Base-by-base conservation (phyloP, 2,113 vertebrate species). In the Ceuthmochares aereus region DNA sequence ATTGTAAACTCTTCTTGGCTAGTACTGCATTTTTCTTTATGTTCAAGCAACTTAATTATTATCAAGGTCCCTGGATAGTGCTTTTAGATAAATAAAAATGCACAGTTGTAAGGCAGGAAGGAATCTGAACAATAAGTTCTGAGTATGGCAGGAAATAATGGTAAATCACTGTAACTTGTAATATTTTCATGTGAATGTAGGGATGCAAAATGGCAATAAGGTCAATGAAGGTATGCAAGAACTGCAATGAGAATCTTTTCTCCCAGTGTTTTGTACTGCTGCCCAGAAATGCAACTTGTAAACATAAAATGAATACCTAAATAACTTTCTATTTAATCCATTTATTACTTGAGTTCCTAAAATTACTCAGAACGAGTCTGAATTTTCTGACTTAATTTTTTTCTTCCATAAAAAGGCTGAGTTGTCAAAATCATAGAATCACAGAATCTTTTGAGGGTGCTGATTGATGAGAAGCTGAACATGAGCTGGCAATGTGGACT, bases 31-130 rank as follows among this genome's bases (percentile, higher is more conserved):
- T 87, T 81, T 26, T 89, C 14, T 83, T 70, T 78, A 30, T 75
- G 32, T 92, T 89, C 80, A 89, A 81, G 83, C 12, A 87, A 87
- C 32, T 66, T 90, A 74, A 84, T 84, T 94, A 73, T 60, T 81
- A 52, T 84, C 78, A 72, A 51, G 43, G 60, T 12, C 32, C 32
- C 45, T 63, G 23, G 23, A 27, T 74, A 72, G 20, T 75, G 55
- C 64, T 94, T 95, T 95, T 60, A 91, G 30, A 43, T 67, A 91
- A 93, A 84, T 34, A 89, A 66, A 89, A 86, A 4, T 56, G 12
- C 11, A 59, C 7, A 7, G 32, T 63, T 75, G 47, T 67, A 95
- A 78, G 47, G 59, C 32, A 59, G 25, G 8, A 78, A 7, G 43
- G 60, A 95, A 92, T 87, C 30, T 72, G 36, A 84, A 67, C 16